phyloP scores from a whole-genome alignment of 1,140 invertebrate species.

The Portunus trituberculatus region DNA sequence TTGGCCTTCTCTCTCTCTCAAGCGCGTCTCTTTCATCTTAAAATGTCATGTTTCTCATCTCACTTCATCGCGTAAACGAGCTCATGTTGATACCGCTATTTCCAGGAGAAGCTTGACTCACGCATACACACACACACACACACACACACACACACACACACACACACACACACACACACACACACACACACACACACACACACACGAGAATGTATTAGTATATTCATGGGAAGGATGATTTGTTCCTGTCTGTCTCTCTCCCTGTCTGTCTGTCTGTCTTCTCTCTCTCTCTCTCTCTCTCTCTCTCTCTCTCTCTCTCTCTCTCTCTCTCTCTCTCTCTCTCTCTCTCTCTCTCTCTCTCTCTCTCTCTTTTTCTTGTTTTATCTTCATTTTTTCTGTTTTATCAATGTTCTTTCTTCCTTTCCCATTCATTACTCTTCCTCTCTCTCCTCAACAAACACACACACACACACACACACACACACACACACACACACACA shows the following conservation, averaged over 20 bases:
- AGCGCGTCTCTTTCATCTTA: no score
- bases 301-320: slow-evolving; percentile 15
- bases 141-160: background rate
- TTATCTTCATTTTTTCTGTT: background rate
- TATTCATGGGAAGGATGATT: background rate
- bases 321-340: background rate
- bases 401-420: background rate
- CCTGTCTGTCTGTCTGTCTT: background rate
- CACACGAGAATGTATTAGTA: background rate
- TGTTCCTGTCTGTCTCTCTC: background rate
- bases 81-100: background rate
- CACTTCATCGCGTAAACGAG: no score
- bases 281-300: slow-evolving; percentile 33
- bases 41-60: no score
- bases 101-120: background rate
- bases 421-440: background rate
- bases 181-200: background rate
- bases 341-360: background rate
- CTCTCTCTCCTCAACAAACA: background rate
- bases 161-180: background rate
- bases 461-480: background rate
- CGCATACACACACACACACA: background rate
- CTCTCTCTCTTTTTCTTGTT: background rate
- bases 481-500: no score
- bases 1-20: no score